Evolutionary conservation across 1,140 invertebrate genomes (phyloP), one percentile per base, ranked within the genome.

Genomic region (Frieseomelitta varia): DNA sequence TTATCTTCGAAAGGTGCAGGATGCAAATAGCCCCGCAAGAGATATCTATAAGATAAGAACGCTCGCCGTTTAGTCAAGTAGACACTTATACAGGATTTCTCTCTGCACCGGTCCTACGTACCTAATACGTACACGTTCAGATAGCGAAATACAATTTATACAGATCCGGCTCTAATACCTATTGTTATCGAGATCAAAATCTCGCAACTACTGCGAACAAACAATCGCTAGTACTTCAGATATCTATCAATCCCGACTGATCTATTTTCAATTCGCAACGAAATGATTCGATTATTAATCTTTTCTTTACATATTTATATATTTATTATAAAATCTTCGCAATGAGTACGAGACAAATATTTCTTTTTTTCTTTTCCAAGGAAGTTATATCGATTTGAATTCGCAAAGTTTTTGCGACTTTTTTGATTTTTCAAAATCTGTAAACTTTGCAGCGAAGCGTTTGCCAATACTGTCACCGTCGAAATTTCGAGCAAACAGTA

Each of bases 21-120:
- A 78, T 71, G 67, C 74, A 75, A 84, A 84, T 84, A 47, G 34
- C 75, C 19, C 4, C 63, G 53, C 51, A 21, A 53, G 65, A 58
- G 63, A 78, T 53, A 34, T 2, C 12, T 27, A 30, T 15, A 21
- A 68, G 63, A 71, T 76, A 84, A 39, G 75, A 77, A 47, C 21
- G 12, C 12, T 65, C 11, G 51, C 21, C 51, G 15, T 79, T 78
- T 71, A 68, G 21, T 67, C 51, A 56, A 27, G 30, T n/a, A 39
- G 58, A 61, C n/a, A 61, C 58, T 55, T 65, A 24, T 53, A 19
- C 47, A 47, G 63, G 27, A 55, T 79, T 24, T 68, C 47, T n/a
- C 56, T 27, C 11, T 15, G 6, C 21, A n/a, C 14, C 39, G 10
- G 12, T 12, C 19, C 34, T 19, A 19, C 27, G 4, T 27, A 39